phyloP scores from a whole-genome alignment of 2,888 invertebrate genomes.

The Scaptomyza caliginosa region DNA sequence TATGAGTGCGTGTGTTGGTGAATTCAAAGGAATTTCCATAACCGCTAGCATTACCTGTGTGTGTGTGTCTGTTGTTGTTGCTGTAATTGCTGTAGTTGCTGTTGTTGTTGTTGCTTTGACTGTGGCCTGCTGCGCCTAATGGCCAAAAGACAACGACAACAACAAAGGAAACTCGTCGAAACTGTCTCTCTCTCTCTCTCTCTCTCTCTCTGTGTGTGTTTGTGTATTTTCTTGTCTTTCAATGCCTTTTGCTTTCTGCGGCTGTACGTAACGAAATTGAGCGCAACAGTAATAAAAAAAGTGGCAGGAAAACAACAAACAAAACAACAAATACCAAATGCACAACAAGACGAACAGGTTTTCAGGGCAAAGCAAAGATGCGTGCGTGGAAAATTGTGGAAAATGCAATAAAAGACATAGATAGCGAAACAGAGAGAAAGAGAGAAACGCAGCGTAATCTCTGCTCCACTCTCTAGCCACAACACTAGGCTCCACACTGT shows the following conservation, averaged over 20 bases:
- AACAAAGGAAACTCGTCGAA: slow-evolving; percentile 45
- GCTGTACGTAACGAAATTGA: slow-evolving; percentile 72
- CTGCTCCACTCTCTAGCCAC: slow-evolving; percentile 16
- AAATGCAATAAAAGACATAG: slow-evolving; percentile 46
- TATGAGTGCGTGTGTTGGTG: slow-evolving; percentile 22
- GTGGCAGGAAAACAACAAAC: slow-evolving; percentile 54
- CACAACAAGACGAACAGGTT: slow-evolving; percentile 61
- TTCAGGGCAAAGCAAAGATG: slow-evolving; percentile 53
- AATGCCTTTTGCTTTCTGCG: slow-evolving; percentile 74
- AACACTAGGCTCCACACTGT: slow-evolving; percentile 8
- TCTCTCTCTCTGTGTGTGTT: slow-evolving; percentile 16
- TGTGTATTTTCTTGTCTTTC: slow-evolving; percentile 36
- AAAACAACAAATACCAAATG: slow-evolving; percentile 22
- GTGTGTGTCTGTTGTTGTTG: slow-evolving; percentile 14
- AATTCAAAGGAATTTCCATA: slow-evolving; percentile 76
- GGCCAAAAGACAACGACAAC: slow-evolving; percentile 52
- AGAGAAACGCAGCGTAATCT: slow-evolving; percentile 1
- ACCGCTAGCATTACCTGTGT: slow-evolving; percentile 73
- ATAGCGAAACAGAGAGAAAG: slow-evolving; percentile 6
- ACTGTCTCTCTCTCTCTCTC: slow-evolving; percentile 29
- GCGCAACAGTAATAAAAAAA: slow-evolving; percentile 65
- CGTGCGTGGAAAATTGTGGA: slow-evolving; percentile 61
- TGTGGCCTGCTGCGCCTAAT: slow-evolving; percentile 53
- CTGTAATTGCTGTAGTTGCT: slow-evolving; percentile 14
- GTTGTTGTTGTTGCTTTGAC: slow-evolving; percentile 25